Evolutionary conservation across 2,113 vertebrate species (phyloP).

Genomic region (Leuciscus idus): DNA sequence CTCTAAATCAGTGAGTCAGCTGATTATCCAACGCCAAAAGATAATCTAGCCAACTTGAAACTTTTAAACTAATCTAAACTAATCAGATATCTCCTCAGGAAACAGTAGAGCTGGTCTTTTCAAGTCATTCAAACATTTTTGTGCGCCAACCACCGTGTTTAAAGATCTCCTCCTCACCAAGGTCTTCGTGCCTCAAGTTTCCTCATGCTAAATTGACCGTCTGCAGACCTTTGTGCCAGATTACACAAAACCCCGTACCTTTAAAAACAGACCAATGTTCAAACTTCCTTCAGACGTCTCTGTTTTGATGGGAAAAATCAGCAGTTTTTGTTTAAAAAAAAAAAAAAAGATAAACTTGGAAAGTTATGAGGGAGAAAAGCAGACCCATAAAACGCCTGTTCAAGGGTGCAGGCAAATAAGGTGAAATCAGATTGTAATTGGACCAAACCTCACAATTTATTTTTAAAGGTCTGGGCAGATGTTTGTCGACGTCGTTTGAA

Average conservation of each 20-base stretch:
- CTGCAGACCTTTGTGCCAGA: conserved; percentile 10
- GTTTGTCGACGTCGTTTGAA: conserved; percentile 56
- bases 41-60: not conserved
- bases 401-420: conserved; percentile 29
- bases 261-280: not conserved
- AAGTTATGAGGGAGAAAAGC: not conserved
- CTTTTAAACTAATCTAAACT: not conserved
- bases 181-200: not conserved
- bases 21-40: not conserved
- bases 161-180: not conserved
- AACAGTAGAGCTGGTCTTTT: conserved; percentile 14
- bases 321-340: not conserved
- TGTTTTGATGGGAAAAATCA: conserved; percentile 1
- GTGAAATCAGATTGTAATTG: conserved; percentile 56
- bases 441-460: conserved; percentile 55
- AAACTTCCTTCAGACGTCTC: not conserved
- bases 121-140: not conserved
- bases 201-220: conserved; percentile 13
- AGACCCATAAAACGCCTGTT: not conserved
- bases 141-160: not conserved
- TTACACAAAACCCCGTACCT: conserved; percentile 1
- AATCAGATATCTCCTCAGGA: not conserved
- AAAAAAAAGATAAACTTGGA: not conserved
- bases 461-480: conserved; percentile 52
- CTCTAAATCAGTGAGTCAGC: not conserved